Evolutionary conservation across 2,113 vertebrate genomes (phyloP).

Genomic region (Pavo muticus): DNA sequence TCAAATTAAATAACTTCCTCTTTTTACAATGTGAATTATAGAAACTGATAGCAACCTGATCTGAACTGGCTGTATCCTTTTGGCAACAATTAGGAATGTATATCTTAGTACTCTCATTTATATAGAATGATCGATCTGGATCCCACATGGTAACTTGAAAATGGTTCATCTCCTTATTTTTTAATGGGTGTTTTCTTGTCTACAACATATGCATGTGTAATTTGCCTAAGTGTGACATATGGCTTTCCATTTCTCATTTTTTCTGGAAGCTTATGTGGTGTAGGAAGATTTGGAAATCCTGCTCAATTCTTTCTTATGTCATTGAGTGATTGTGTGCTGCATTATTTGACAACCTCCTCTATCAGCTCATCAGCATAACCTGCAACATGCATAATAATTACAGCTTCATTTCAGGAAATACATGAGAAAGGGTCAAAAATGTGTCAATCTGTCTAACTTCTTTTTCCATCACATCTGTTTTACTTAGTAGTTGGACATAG

Average conservation of each 20-base stretch:
- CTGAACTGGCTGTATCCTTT: not conserved
- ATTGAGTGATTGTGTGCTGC: constrained; percentile 52
- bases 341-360: constrained; percentile 65
- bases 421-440: constrained; percentile 33
- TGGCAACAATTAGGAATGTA: not conserved
- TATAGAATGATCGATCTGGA: not conserved
- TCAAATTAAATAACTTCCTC: not conserved
- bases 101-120: not conserved
- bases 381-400: constrained; percentile 68
- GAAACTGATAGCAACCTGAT: not conserved
- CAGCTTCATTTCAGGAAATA: constrained; percentile 31
- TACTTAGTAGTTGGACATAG: constrained; percentile 29
- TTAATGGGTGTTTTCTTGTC: constrained; percentile 18
- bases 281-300: constrained; percentile 21
- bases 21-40: not conserved
- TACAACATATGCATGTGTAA: constrained; percentile 36
- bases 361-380: constrained; percentile 63
- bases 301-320: constrained; percentile 27
- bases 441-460: constrained; percentile 25
- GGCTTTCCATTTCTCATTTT: constrained; percentile 16
- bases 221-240: constrained; percentile 58
- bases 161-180: not conserved
- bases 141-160: not conserved
- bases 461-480: constrained; percentile 43
- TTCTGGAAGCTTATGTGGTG: not conserved